Evolutionary conservation across 2,113 vertebrate genomes (phyloP), one percentile per base, ranked within the genome.

Genomic region (Syrmaticus mikado): DNA sequence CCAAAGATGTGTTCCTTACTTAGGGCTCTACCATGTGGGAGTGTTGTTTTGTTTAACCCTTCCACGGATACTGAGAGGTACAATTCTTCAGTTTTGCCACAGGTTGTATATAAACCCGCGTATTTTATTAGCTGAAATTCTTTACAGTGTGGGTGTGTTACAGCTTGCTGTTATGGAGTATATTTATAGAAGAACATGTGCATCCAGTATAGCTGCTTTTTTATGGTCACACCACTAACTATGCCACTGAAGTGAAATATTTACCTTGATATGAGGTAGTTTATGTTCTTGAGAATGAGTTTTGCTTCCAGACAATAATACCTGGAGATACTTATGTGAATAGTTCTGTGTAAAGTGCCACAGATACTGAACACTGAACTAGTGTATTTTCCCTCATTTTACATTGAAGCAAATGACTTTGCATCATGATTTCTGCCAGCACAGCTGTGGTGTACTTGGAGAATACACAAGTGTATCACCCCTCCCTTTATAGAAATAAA

Each of bases 401-500:
- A 20, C 80, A 64, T 2, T 1, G 28, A 53, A 82, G 20, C 18
- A 65, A 79, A 75, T 38, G 40, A 8, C 22, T 84, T 64, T 65
- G 16, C 65, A 61, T 34, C 5, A 1, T 14, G 16, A 19, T 50
- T 75, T 88, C 27, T 65, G 11, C 20, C 2, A 28, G 17, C 3
- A 24, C 6, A 43, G 21, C 9, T 3, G 1, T 50, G 53, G 5
- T 0, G 2, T 46, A 17, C 18, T 58, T 62, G 19, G 40, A 36
- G 25, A 85, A n/a, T 4, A 48, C 16, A 30, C 8, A 52, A 0
- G 0, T 27, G 30, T 71, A 19, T 20, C 30, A 8, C 22, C 87
- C 17, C 41, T 61, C 8, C 12, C 30, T 4, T 79, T 36, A 12
- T 32, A 53, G 30, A 75, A 79, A 80, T 53, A 28, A 53, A 41